phyloP scores from a whole-genome alignment of 2,113 vertebrate genomes.

The Centropus unirufus region DNA sequence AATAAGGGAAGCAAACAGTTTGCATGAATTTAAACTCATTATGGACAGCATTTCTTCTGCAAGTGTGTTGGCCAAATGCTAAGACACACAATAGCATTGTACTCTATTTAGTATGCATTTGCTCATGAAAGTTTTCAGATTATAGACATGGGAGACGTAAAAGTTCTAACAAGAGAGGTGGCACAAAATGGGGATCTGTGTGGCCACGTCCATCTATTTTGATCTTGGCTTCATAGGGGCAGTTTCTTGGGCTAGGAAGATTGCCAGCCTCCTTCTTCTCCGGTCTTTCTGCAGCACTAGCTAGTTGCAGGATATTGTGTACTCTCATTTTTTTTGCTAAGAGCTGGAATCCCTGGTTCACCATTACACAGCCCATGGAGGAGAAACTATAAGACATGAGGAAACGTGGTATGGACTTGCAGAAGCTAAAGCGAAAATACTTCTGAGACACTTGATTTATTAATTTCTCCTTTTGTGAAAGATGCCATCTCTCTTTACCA shows the following conservation, averaged over 20 bases:
- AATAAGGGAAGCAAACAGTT: not conserved
- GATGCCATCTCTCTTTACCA: not conserved
- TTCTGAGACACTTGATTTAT: not conserved
- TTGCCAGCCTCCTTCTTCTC: not conserved
- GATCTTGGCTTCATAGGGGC: not conserved
- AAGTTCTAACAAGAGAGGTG: not conserved
- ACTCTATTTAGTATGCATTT: not conserved
- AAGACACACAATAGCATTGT: not conserved
- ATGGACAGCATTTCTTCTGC: not conserved
- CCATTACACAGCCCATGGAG: not conserved
- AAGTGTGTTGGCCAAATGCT: not conserved
- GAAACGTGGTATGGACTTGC: not conserved
- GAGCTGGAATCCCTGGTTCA: not conserved
- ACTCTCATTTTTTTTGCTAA: not conserved
- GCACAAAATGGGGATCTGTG: not conserved
- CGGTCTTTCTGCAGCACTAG: not conserved
- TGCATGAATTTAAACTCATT: not conserved
- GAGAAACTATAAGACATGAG: not conserved
- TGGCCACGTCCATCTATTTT: not conserved
- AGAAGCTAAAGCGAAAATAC: not conserved
- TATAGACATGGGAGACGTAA: not conserved
- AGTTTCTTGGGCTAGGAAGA: not conserved
- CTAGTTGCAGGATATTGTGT: not conserved
- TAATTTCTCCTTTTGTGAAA: not conserved
- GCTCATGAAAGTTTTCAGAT: not conserved